Conservation (phyloP, 1,140 invertebrate species). For the Arion vulgaris region DNA sequence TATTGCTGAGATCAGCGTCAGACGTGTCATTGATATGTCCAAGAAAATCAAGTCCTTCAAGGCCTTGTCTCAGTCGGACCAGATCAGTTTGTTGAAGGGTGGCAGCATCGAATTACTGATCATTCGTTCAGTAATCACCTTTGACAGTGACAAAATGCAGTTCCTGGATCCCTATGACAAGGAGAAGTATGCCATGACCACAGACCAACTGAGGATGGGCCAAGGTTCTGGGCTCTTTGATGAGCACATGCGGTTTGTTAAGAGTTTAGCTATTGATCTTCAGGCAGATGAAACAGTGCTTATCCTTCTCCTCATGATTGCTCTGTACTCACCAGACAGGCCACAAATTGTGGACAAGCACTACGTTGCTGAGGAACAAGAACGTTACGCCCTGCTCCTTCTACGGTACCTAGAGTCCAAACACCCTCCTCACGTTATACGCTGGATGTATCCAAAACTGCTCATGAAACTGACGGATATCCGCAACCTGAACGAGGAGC, state of each 20-base stretch:
- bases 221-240: slow-evolving; percentile 70
- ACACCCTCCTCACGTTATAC: slow-evolving; percentile 68
- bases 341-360: slow-evolving; percentile 70
- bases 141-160: slow-evolving; percentile 71
- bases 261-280: slow-evolving; percentile 71
- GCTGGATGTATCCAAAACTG: slow-evolving; percentile 74
- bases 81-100: slow-evolving; percentile 73
- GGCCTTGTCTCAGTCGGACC: slow-evolving; percentile 71
- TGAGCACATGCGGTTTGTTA: slow-evolving; percentile 75
- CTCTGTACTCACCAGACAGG: slow-evolving; percentile 75
- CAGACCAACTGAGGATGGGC: slow-evolving; percentile 67
- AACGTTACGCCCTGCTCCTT: slow-evolving; percentile 74
- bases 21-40: slow-evolving; percentile 73
- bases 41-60: slow-evolving; percentile 74
- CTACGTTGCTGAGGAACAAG: slow-evolving; percentile 72
- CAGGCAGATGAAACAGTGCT: slow-evolving; percentile 74
- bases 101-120: slow-evolving; percentile 76
- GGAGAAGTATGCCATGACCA: slow-evolving; percentile 68
- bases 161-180: slow-evolving; percentile 71
- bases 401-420: slow-evolving; percentile 74
- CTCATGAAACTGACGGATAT: slow-evolving; percentile 75
- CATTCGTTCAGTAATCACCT: slow-evolving; percentile 72
- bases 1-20: slow-evolving; percentile 72
- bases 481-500: slow-evolving; percentile 75
- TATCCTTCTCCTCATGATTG: slow-evolving; percentile 74